Base-by-base conservation (phyloP, 1,140 invertebrate genomes). In the Scaptomyza montana region DNA sequence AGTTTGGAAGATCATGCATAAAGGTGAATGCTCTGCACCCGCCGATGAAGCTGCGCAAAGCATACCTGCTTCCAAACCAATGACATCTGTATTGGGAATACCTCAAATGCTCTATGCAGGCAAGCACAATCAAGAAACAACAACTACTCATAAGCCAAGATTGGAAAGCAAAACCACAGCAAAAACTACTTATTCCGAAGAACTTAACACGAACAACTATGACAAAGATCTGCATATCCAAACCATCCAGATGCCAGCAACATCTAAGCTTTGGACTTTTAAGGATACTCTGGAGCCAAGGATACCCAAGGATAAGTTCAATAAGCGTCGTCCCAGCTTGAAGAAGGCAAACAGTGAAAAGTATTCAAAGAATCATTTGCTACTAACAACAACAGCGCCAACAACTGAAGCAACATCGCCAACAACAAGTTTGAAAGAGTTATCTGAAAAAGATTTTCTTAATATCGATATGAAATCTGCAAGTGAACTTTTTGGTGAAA, bases 1-100 rank as follows among this genome's bases (percentile, higher is more conserved):
- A 87, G 82, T 47, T n/a, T 87, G 82, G 82, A 70, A 70, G 57
- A 59, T 87, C 13, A 43, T 28, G 5, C 69, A 89, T 9, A 67
- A 56, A 5, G 84, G 78, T 2, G 84, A 87, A 49, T 87, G 82
- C 51, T 16, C 21, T 3, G 60, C 33, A 5, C 19, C 47, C 8
- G 54, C 33, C 9, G 64, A 47, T 1, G 49, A 47, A 9, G 41
- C 53, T 16, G n/a, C 65, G 1, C 62, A 73, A 5, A 25, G 21
- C 25, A 12, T 63, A 0, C 54, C 67, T 1, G 55, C 51, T 2
- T 49, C 43, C 13, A 56, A 41, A 12, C 51, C 43, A 1, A 28
- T 25, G 28, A 16, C 62, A 25, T 25, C 65, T 5, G 10, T 28
- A 6, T 25, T 56, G 1, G 39, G 53, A 10, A 63, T 78, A 33